These are phyloP conservation scores for Diacarnus erythraeanus DNA, from an alignment of 37 sponge, comb jelly and placozoan species.

Conservation along the genomic window DNA sequence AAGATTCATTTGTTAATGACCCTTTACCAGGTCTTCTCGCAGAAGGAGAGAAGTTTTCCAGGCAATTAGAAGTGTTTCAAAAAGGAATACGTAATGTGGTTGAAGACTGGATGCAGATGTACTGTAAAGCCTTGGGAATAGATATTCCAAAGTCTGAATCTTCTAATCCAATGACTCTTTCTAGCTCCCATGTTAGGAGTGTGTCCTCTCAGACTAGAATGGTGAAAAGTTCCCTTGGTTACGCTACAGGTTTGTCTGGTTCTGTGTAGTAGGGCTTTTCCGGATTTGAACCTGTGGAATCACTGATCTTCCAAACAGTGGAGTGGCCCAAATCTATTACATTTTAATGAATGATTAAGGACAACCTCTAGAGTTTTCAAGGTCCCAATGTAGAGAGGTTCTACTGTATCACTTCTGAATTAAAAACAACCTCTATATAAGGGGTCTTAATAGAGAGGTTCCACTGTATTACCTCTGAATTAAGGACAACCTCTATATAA, in stretches of 20 bases:
- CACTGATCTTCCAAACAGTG: too few species aligned
- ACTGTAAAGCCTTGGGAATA: conserved; percentile 64
- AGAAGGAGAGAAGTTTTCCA: conserved; percentile 1
- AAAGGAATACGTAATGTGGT: conserved; percentile 11
- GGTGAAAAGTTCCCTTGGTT: conserved; percentile 11
- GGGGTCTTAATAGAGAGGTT: too few species aligned
- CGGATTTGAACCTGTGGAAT: too few species aligned
- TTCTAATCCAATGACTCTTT: not conserved
- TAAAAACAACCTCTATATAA: too few species aligned
- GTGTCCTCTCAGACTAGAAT: not conserved
- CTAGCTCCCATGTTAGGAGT: not conserved
- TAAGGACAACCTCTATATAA: too few species aligned
- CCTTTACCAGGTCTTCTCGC: not conserved
- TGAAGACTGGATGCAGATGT: conserved; percentile 77
- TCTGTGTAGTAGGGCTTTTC: conserved; percentile 8
- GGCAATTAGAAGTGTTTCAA: not conserved
- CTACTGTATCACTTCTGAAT: too few species aligned
- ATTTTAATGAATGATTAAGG: too few species aligned
- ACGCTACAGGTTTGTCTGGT: not conserved
- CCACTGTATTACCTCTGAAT: too few species aligned
- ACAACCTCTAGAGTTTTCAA: too few species aligned
- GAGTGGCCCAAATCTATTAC: too few species aligned
- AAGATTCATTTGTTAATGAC: not conserved
- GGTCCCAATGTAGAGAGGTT: too few species aligned
- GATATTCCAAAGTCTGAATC: not conserved